These are phyloP conservation scores for Drosophila colorata DNA, from an alignment of 2,888 invertebrate genomes.

Conservation along the genomic window DNA sequence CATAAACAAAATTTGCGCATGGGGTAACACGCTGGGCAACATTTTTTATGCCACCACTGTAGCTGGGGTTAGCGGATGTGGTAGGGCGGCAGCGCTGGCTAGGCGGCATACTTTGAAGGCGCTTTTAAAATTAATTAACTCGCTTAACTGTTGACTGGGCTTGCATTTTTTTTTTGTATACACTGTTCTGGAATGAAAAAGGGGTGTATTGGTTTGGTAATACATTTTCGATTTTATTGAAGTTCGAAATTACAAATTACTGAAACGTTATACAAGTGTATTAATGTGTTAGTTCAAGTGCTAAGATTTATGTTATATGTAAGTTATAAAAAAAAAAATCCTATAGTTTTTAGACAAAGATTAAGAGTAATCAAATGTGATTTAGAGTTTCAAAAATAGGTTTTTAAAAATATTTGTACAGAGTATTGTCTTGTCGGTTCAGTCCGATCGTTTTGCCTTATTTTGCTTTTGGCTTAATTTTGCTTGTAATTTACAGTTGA, in stretches of 20 bases:
- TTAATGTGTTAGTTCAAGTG: too few relatives aligned
- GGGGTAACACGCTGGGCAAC: slow-evolving; percentile 9
- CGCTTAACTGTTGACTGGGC: slow-evolving; percentile 47
- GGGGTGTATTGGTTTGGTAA: not conserved
- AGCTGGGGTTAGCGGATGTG: not conserved
- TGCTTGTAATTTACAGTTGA: slow-evolving; percentile 37
- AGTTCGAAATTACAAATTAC: too few relatives aligned
- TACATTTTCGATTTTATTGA: not conserved
- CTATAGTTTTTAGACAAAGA: too few relatives aligned
- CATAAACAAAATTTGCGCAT: slow-evolving; percentile 48
- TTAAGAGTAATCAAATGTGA: too few relatives aligned
- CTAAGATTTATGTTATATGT: too few relatives aligned
- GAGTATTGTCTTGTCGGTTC: not conserved
- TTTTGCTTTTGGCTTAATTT: slow-evolving; percentile 15
- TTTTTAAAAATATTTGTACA: too few relatives aligned
- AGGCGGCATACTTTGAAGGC: slow-evolving; percentile 31
- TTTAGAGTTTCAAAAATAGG: too few relatives aligned
- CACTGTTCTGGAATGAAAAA: not conserved
- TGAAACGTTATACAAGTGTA: too few relatives aligned
- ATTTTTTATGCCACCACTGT: slow-evolving; percentile 26
- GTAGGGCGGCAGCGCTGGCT: not conserved
- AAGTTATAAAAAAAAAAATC: too few relatives aligned
- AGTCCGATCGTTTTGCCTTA: too few relatives aligned
- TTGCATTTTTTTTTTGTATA: slow-evolving; percentile 21
- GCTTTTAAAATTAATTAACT: slow-evolving; percentile 76